Base-by-base conservation (phyloP, 2,113 vertebrate genomes). In the Glaucomys volans region DNA sequence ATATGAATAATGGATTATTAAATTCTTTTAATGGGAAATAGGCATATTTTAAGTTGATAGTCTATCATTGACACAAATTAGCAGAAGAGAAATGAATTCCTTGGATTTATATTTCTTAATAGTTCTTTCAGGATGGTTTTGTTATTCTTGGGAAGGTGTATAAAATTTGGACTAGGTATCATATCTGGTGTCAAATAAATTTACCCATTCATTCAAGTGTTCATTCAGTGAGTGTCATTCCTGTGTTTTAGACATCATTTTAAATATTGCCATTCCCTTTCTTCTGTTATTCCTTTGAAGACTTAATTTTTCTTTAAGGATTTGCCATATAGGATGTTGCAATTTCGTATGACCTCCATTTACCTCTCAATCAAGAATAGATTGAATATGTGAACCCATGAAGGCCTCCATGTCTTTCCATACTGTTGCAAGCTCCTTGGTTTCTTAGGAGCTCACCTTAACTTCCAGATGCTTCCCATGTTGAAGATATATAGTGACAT, bases 31-130 rank as follows among this genome's bases (percentile, higher is more conserved):
- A 87, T 95, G 91, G 83, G 90, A 95, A 94, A 96, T 92, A 96
- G 82, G 52, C 87, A 95, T 97, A 97, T 96, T 98, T 98, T 90
- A 93, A 93, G 94, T 97, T 98, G 98, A 98, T 97, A 98, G 97
- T 96, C 59, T 96, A 72, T 97, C 96, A 97, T 96, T 85, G 96
- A 93, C 96, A 94, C 83, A 87, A 97, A 96, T 98, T 98, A 98
- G 94, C 75, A 95, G 80, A 93, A 79, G 96, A 98, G 67, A 94
- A 96, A 97, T 90, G 47, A 95, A 95, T 98, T 95, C 71, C 40
- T 69, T 89, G 44, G 95, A 96, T 96, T 97, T 97, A 54, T 95
- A 93, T 95, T 95, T 74, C 47, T 35, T 92, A 89, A 90, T 95
- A 94, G 67, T 67, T 96, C 92, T 96, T 91, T 74, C 89, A 94